Conservation (phyloP, 2,113 vertebrate genomes). For the Probosciger aterrimus region DNA sequence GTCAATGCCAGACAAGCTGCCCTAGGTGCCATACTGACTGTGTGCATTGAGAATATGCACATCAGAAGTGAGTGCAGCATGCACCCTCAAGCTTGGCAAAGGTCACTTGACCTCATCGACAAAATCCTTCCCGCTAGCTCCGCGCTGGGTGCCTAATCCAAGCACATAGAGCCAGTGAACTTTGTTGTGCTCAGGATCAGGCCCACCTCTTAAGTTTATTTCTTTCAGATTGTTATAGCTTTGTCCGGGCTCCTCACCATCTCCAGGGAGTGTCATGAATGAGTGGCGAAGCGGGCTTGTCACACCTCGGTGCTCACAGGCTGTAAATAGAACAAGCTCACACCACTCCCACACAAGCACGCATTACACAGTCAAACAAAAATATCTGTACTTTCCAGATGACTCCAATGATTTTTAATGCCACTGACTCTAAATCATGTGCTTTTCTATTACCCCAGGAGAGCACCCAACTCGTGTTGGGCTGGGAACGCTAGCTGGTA, state of each 20-base stretch:
- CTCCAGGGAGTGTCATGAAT: not conserved
- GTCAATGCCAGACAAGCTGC: not conserved
- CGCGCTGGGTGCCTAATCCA: not conserved
- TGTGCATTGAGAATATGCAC: fast-evolving
- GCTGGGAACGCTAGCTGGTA: not conserved
- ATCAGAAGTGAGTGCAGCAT: not conserved
- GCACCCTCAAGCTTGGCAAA: not conserved
- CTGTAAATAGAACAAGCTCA: constrained; percentile 55
- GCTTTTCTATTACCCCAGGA: constrained; percentile 13
- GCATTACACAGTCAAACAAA: constrained; percentile 53
- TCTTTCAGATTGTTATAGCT: not conserved
- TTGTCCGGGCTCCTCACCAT: not conserved
- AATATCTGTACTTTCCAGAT: constrained; percentile 62
- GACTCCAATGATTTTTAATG: constrained; percentile 44
- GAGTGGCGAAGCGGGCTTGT: not conserved
- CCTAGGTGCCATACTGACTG: fast-evolving
- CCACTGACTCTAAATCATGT: constrained; percentile 38
- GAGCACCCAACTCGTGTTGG: not conserved
- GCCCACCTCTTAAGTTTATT: not conserved
- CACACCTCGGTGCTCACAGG: constrained; percentile 1
- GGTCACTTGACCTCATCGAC: not conserved
- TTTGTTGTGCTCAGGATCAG: not conserved
- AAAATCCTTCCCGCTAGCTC: not conserved
- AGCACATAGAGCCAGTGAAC: not conserved
- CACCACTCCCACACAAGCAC: constrained; percentile 42